Percentiles rank a stretch among this genome's conserved stretches.
phyloP scores from a whole-genome alignment of 2,113 vertebrate species.

The Gasterosteus nipponicus region DNA sequence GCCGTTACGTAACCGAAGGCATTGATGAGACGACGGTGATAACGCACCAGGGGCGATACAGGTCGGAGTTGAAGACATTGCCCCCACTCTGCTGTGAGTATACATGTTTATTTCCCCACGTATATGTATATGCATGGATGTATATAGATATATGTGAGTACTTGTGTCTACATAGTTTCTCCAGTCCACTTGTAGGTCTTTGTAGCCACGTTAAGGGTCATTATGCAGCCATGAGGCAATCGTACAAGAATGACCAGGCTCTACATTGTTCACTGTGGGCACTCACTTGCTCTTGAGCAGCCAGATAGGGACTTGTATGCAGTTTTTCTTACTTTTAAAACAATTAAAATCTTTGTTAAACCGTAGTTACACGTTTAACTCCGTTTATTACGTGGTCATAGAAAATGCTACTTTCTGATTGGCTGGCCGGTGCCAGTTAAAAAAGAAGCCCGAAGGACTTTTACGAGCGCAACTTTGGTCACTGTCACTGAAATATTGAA shows the following conservation, averaged over 20 bases:
- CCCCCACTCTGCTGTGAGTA: conserved; percentile 55
- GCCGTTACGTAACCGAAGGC: conserved; percentile 49
- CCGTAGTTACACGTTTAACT: not conserved
- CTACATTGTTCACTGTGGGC: conserved; percentile 13
- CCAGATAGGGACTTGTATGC: not conserved
- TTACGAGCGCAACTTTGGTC: too few relatives aligned
- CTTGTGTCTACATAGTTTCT: not conserved
- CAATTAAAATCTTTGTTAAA: not conserved
- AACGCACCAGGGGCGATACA: conserved; percentile 49
- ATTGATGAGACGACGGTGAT: conserved; percentile 52
- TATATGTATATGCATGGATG: too few relatives aligned
- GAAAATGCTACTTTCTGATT: conserved; percentile 19
- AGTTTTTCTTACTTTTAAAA: not conserved
- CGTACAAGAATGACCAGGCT: conserved; percentile 13
- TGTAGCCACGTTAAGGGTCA: not conserved
- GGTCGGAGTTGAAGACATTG: conserved; percentile 68
- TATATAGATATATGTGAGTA: not conserved
- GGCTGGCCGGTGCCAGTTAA: conserved; percentile 12
- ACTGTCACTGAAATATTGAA: too few relatives aligned
- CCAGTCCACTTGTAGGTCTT: conserved; percentile 14
- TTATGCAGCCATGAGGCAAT: conserved; percentile 6
- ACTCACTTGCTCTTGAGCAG: not conserved
- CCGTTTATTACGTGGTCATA: not conserved
- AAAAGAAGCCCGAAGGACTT: not conserved
- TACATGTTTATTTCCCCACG: not conserved